phyloP scores from a whole-genome alignment of 2,888 invertebrate genomes.

The Pomacea canaliculata region DNA sequence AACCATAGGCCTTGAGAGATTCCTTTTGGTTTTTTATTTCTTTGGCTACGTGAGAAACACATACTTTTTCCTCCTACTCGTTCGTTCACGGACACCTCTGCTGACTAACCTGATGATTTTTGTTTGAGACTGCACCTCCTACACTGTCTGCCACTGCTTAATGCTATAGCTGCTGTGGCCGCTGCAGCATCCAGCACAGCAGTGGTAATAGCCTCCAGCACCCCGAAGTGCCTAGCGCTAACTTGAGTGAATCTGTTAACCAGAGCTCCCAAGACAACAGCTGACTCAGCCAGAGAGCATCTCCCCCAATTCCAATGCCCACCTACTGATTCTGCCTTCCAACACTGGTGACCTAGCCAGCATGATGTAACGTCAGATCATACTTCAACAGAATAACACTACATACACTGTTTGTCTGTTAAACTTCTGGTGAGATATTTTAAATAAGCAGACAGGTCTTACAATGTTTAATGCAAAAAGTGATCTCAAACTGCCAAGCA shows the following conservation, averaged over 20 bases:
- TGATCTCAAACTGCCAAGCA: neutral
- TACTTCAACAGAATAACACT: too few species aligned
- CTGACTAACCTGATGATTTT: too few species aligned
- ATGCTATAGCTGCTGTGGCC: too few species aligned
- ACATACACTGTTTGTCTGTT: neutral
- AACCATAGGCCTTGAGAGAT: too few species aligned
- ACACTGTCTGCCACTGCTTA: neutral
- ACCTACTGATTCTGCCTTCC: constrained; percentile 8
- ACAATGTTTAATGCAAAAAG: neutral
- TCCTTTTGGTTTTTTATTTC: too few species aligned
- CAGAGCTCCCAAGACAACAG: constrained; percentile 9
- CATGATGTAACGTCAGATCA: neutral
- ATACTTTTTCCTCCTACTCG: too few species aligned
- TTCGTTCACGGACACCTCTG: too few species aligned
- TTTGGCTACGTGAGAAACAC: too few species aligned
- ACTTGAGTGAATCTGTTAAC: neutral
- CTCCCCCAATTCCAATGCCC: constrained; percentile 14
- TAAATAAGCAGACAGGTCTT: too few species aligned
- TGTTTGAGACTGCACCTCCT: neutral
- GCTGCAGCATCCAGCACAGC: neutral
- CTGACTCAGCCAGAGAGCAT: constrained; percentile 11
- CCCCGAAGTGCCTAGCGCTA: neutral
- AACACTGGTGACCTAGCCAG: neutral
- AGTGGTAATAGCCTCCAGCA: neutral
- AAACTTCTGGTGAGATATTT: too few species aligned